Conservation (phyloP, 2,888 invertebrate genomes). For the Lithodes maja region DNA sequence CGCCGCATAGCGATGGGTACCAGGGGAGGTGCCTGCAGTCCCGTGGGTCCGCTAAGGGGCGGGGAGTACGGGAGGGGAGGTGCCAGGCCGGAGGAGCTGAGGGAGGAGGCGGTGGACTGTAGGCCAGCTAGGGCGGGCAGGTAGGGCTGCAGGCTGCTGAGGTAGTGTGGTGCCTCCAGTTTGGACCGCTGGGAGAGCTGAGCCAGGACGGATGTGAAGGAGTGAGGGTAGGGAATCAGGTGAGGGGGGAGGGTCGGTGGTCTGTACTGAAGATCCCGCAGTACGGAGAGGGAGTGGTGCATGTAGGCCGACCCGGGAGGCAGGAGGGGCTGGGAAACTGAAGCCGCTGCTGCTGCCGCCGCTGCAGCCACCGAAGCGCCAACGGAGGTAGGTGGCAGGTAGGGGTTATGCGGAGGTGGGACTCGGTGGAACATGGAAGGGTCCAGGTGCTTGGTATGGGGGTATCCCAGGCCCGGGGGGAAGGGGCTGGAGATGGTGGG, state of each 20-base stretch:
- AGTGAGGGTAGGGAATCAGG: slow-evolving; percentile 63
- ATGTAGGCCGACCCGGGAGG: slow-evolving; percentile 48
- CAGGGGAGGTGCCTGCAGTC: slow-evolving; percentile 58
- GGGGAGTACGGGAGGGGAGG: slow-evolving; percentile 59
- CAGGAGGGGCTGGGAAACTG: slow-evolving; percentile 37
- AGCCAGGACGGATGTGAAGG: slow-evolving; percentile 69
- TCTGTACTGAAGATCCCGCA: slow-evolving; percentile 66
- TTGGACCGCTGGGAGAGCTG: slow-evolving; percentile 68
- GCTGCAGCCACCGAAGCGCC: slow-evolving; percentile 41
- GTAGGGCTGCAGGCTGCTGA: slow-evolving; percentile 63
- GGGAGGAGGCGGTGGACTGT: slow-evolving; percentile 48
- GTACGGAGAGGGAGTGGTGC: slow-evolving; percentile 59
- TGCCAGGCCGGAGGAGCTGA: slow-evolving; percentile 52
- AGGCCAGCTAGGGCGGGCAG: slow-evolving; percentile 57
- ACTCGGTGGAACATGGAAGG: slow-evolving; percentile 56
- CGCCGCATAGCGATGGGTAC: slow-evolving; percentile 43
- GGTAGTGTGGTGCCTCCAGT: slow-evolving; percentile 59
- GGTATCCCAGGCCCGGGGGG: slow-evolving; percentile 46
- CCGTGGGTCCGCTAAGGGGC: slow-evolving; percentile 44
- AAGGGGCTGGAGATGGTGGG: slow-evolving; percentile 64
- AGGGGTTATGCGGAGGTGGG: slow-evolving; percentile 40
- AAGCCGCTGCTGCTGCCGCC: slow-evolving; percentile 43
- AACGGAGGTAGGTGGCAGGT: slow-evolving; percentile 42
- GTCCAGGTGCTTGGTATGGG: slow-evolving; percentile 51
- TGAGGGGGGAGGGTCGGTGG: slow-evolving; percentile 60